phyloP scores from a whole-genome alignment of 2,888 invertebrate genomes.

The Syrphus vitripennis region DNA sequence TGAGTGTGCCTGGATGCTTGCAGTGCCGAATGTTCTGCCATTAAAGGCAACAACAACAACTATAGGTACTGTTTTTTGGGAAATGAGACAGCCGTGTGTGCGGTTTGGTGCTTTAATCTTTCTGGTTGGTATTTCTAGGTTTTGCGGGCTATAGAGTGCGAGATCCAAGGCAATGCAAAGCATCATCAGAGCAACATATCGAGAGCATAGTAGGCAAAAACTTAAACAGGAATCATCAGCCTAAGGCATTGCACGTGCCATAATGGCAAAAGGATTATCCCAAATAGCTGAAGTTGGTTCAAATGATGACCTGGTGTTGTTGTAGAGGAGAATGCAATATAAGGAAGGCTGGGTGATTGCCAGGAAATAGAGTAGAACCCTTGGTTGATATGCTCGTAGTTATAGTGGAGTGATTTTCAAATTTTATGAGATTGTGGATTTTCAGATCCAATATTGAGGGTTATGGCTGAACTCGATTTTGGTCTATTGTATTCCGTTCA shows the following conservation, averaged over 20 bases:
- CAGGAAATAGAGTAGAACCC: neutral
- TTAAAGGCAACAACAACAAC: slow-evolving; percentile 11
- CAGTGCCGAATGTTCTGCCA: neutral
- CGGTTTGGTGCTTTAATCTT: slow-evolving; percentile 62
- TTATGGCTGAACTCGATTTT: neutral
- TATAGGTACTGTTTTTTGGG: slow-evolving; percentile 33
- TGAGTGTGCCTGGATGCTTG: neutral
- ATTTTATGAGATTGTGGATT: neutral
- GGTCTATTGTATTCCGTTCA: neutral
- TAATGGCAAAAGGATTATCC: slow-evolving; percentile 49
- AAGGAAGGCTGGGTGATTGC: neutral
- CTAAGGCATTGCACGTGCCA: slow-evolving; percentile 49
- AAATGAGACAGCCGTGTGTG: slow-evolving; percentile 61
- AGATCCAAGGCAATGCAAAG: neutral
- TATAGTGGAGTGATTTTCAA: neutral
- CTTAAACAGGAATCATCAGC: slow-evolving; percentile 34
- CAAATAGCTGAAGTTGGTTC: slow-evolving; percentile 27
- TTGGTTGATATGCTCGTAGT: neutral
- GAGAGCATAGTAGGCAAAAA: neutral
- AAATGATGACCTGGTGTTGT: neutral
- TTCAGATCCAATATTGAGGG: neutral
- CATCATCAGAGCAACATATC: neutral
- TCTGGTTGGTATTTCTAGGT: slow-evolving; percentile 41
- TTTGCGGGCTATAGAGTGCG: slow-evolving; percentile 34
- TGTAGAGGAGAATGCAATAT: neutral